Percentiles rank a stretch among this genome's conserved stretches.
Evolutionary conservation across 2,888 invertebrate species (phyloP).

Genomic region (Diaperis boleti): DNA sequence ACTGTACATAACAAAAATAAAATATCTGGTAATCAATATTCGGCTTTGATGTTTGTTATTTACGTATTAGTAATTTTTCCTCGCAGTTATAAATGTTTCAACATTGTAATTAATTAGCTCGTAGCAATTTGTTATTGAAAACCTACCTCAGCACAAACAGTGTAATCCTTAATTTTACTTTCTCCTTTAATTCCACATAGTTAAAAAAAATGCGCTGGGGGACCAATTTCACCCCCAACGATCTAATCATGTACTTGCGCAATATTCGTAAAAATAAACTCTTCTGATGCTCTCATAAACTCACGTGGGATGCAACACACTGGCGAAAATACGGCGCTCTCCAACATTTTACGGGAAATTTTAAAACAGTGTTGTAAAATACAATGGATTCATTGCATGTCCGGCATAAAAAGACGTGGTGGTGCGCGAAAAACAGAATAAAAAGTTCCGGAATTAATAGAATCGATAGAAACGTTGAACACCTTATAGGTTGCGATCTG

Average conservation of each 20-base stretch:
- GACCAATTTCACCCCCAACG: neutral
- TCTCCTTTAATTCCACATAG: too few species aligned
- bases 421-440: neutral
- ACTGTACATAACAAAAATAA: too few species aligned
- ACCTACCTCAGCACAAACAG: too few species aligned
- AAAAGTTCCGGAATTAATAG: neutral
- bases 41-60: too few species aligned
- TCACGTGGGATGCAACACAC: neutral
- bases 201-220: neutral
- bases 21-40: too few species aligned
- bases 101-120: too few species aligned
- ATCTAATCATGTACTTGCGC: neutral
- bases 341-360: neutral
- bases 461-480: too few species aligned
- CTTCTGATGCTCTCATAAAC: neutral
- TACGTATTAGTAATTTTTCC: too few species aligned
- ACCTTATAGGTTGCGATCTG: too few species aligned
- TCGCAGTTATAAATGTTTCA: too few species aligned
- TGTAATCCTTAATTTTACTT: too few species aligned
- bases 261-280: neutral
- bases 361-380: neutral
- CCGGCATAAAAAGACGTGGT: neutral
- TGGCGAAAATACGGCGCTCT: neutral
- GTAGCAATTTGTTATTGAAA: too few species aligned
- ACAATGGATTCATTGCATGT: neutral